Base-by-base conservation (phyloP, 1,140 invertebrate species). In the Scaptodrosophila lebanonensis region DNA sequence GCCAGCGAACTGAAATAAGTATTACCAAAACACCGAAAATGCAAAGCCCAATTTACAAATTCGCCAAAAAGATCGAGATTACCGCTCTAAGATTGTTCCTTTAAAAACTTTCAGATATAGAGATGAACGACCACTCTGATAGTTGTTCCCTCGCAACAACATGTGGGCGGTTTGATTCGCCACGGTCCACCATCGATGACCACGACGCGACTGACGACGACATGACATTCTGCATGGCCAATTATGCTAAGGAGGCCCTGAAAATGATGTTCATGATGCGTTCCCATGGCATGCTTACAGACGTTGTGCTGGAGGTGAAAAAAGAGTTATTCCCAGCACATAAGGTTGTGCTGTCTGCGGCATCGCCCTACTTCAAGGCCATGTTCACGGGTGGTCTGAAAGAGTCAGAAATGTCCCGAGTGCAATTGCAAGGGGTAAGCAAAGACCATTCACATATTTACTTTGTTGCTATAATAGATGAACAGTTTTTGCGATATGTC, bases 321-420 rank as follows among this genome's bases (percentile, higher is more conserved):
- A 90, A 91, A 8, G 93, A 96, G 83, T 87, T 94, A 12, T 97
- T 98, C 84, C 92, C 94, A 67, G 96, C 94, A 2, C 97, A 98
- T 86, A 93, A 96, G 89, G 92, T 97, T 9, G 93, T 98, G 17
- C 88, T 98, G 32, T 96, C 97, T 2, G 95, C 96, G 1, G 95
- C 94, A 49, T 97, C 96, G 88, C 96, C 96, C 1, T 98, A 98
- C 87, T 98, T 98, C 83, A 96, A 97, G 91, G 96, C 96, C 30
- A 98, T 98, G 96, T 97, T 97, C 84, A 95, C 94, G 1, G 93
- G 93, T 44, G 94, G 94, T 1, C 89, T 97, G 57, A 93, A 93
- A 70, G 96, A 97, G 87, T 91, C 92, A 64, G 94, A 95, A 73
- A 96, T 95, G 94, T 92, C 92, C 0, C 90, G 92, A 2, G 93